phyloP scores from a whole-genome alignment of 2,797 vertebrate species.

The Xyrichtys novacula region DNA sequence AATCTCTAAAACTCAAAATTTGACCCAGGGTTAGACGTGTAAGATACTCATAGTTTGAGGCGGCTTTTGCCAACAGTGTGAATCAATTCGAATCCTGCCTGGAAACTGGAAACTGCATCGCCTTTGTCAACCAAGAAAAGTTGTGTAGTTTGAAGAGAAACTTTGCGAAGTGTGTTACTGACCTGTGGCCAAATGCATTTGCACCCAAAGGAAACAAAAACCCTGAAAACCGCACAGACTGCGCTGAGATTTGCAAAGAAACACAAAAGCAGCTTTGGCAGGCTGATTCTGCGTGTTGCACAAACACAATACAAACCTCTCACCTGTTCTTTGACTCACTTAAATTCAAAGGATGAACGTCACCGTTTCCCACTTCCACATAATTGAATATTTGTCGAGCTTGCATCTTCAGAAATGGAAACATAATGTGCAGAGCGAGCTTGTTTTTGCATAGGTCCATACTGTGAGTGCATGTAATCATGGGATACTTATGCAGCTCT shows the following conservation, averaged over 20 bases:
- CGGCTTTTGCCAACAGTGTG: neutral
- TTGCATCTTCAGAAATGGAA: constrained; percentile 18
- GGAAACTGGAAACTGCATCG: neutral
- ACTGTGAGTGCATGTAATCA: neutral
- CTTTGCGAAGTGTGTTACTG: neutral
- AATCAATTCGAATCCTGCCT: neutral
- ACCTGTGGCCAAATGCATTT: constrained; percentile 13
- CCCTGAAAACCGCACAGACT: too few relatives aligned
- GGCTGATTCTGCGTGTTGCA: constrained; percentile 50
- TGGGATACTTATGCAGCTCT: neutral
- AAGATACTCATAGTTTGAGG: neutral
- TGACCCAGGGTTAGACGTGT: too few relatives aligned
- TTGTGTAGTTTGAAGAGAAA: neutral
- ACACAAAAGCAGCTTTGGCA: constrained; percentile 45
- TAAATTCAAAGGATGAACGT: constrained; percentile 34
- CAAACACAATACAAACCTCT: constrained; percentile 44
- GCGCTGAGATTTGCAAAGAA: constrained; percentile 27
- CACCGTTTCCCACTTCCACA: constrained; percentile 22
- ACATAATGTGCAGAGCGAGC: constrained; percentile 8
- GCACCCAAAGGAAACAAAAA: constrained; percentile 5
- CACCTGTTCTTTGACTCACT: constrained; percentile 25
- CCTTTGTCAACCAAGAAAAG: neutral
- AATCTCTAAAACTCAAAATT: too few relatives aligned
- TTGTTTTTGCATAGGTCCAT: neutral
- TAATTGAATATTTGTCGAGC: constrained; percentile 42